Base-by-base conservation (phyloP, 2,797 vertebrate genomes). In the Lophotriccus pileatus region DNA sequence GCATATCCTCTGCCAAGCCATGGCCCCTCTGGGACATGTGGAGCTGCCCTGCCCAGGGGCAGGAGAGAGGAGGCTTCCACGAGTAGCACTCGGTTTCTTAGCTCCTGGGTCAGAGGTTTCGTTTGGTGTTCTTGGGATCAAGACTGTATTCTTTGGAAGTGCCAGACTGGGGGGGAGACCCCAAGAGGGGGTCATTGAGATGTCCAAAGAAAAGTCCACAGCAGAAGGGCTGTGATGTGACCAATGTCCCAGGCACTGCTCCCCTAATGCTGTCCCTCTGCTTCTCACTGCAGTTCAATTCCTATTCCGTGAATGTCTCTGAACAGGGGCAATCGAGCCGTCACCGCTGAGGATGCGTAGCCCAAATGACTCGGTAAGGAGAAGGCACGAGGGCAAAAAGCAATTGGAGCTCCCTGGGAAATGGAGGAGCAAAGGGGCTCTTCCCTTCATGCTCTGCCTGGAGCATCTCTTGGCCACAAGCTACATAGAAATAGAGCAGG, bases 211-310 rank as follows among this genome's bases (percentile, higher is more conserved):
- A n/a, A 32, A 67, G 21, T n/a, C 36, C 21, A 15, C 12, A 43
- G 18, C 15, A 49, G 13, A 62, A 56, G 22, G 28, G n/a, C 37
- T 83, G 34, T 52, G 28, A 19, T 55, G n/a, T 58, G 32, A 17
- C 19, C 43, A 24, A 46, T 3, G 1, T 28, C 34, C 25, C 43
- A 66, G 15, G 28, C 23, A 12, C 20, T 94, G n/a, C 16, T 87
- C 4, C 21, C 4, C n/a, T 74, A 50, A 86, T 50, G 10, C 39
- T 66, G 6, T 83, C 49, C 68, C 16, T 94, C 34, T 95, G 23
- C 34, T 92, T 94, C 75, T 81, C 32, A 17, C 34, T 70, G 24
- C 82, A 96, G 93, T 62, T 87, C 21, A 67, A 79, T 52, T 87
- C 78, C 4, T 1, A 1, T 82, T 7, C 78, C 2, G 15, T 21